These are phyloP conservation scores for Caenorhabditis drosophilae DNA, from an alignment of 2,888 invertebrate species.

Conservation along the genomic window DNA sequence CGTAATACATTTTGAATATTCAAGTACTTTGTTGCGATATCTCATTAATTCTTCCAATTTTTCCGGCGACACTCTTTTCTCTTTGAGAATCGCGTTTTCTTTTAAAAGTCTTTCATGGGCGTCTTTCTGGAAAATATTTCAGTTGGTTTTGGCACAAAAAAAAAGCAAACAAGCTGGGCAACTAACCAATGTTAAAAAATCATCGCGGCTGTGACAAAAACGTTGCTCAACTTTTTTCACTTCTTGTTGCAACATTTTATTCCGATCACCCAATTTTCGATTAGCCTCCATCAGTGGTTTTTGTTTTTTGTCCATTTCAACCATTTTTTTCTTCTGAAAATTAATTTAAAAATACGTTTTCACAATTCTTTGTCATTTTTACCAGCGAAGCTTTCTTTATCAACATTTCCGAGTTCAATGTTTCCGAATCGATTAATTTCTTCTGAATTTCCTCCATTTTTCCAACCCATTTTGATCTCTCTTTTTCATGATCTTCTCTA, in stretches of 20 bases:
- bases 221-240: constrained; percentile 60
- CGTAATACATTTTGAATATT: constrained; percentile 68
- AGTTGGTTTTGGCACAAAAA: neutral
- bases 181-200: constrained; percentile 61
- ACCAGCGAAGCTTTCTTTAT: constrained; percentile 66
- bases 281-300: constrained; percentile 64
- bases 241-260: constrained; percentile 52
- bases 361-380: no score
- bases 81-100: constrained; percentile 59
- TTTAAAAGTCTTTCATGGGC: constrained; percentile 62
- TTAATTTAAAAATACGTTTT: no score
- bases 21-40: constrained; percentile 61
- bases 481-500: constrained; percentile 66
- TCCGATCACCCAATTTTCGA: constrained; percentile 60
- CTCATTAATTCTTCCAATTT: constrained; percentile 65
- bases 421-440: constrained; percentile 54
- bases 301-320: constrained; percentile 67
- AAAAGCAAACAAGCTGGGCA: no score
- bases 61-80: constrained; percentile 65
- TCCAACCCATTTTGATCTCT: constrained; percentile 59
- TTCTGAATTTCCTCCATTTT: constrained; percentile 64
- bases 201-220: constrained; percentile 60
- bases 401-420: constrained; percentile 59
- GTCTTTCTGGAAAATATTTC: constrained; percentile 53
- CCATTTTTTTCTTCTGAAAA: constrained; percentile 66